Base-by-base conservation (phyloP, 1,140 invertebrate genomes). In the Dendroctonus valens region DNA sequence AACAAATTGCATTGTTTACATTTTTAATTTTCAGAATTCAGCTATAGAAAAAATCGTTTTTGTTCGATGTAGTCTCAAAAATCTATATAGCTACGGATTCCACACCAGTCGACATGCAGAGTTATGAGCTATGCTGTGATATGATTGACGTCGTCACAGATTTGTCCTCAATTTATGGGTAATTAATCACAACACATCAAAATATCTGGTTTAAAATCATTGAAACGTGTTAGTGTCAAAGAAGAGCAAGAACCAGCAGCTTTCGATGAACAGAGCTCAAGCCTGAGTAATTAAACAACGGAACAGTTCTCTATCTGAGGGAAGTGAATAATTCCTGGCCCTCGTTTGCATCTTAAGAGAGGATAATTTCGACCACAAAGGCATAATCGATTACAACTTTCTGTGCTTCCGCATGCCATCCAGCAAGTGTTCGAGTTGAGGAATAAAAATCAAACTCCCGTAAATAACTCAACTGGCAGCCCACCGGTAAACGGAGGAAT, bases 121-220 rank as follows among this genome's bases (percentile, higher is more conserved):
- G 93, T 76, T 99, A 99, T 77, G 97, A 99, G 80, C 81, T 99
- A 3, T 99, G 97, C 82, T 99, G 97, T 85, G 97, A 99, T 83
- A 99, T 99, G 97, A 99, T 99, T 72, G 97, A 99, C 85, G 96
- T 99, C 63, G 95, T 98, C 65, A 97, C 99, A 70, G 97, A 99
- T 83, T 89, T 99, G 41, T 98, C 96, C 7, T 94, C 93, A 81
- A 99, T 99, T 80, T 99, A 99, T 85, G 97, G 97, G 92, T 96
- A 81, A 80, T 75, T 63, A 41, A 26, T 55, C 4, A 55, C 9
- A 26, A n/a, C n/a, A 26, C n/a, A 5, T 8, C n/a, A 5, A 52
- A 52, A 52, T 2, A 52, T 55, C 8, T 52, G 50, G 50, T 8
- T 52, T 55, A 5, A 55, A 40, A 39, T 1, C 4, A 55, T 38